phyloP scores from a whole-genome alignment of 1,140 invertebrate species.

The Battus philenor region DNA sequence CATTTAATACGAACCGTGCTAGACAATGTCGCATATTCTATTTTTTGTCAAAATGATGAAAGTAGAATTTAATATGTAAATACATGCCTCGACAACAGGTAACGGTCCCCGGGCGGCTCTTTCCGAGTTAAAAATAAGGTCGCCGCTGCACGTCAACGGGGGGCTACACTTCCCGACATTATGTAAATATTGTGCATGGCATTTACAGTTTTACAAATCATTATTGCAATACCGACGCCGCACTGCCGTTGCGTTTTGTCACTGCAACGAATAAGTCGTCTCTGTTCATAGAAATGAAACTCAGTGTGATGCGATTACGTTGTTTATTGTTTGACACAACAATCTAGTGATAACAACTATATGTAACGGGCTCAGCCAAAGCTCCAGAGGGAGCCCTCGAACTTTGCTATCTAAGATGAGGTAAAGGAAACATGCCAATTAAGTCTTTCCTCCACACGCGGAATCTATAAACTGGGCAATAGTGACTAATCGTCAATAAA shows the following conservation, averaged over 20 bases:
- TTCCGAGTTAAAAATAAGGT: slow-evolving; percentile 10
- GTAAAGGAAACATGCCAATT: no score
- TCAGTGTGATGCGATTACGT: no score
- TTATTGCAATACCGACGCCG: not conserved
- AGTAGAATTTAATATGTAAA: slow-evolving; percentile 13
- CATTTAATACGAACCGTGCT: not conserved
- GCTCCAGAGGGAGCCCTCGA: no score
- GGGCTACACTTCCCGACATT: not conserved
- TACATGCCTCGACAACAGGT: slow-evolving; percentile 9
- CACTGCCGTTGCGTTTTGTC: no score
- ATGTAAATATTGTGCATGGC: slow-evolving; percentile 5
- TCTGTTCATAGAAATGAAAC: no score
- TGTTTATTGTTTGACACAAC: no score
- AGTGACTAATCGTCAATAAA: no score
- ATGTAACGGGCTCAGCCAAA: no score
- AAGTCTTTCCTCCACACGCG: no score
- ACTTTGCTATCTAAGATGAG: no score
- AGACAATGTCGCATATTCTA: not conserved
- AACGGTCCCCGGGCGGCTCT: slow-evolving; percentile 2
- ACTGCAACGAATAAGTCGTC: not conserved
- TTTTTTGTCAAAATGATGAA: slow-evolving; percentile 15
- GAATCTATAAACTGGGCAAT: no score
- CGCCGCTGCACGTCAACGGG: not conserved
- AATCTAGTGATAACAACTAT: no score
- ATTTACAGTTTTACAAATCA: slow-evolving; percentile 9